A percentile compares a stretch with the other conserved stretches of the same genome.
Conservation (phyloP, 1,140 invertebrate genomes). For the Cherax quadricarinatus region DNA sequence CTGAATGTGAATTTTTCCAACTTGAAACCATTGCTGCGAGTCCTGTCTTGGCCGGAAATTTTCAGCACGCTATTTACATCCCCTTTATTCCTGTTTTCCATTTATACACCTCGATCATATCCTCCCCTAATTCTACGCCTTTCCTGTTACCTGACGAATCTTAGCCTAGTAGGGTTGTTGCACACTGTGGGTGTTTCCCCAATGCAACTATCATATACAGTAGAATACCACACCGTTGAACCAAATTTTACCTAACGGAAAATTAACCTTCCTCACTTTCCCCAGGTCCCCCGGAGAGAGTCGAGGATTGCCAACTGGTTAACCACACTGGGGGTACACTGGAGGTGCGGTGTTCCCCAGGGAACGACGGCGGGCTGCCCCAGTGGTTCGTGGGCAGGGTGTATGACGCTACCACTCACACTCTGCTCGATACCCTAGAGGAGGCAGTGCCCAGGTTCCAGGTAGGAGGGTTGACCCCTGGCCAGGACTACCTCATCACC, state of each 20-base stretch:
- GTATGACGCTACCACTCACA: conserved; percentile 10
- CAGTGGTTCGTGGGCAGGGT: conserved; percentile 33
- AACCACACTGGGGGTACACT: conserved; percentile 29
- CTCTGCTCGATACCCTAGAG: conserved; percentile 14
- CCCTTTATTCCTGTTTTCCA: too few species aligned
- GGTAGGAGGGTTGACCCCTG: conserved; percentile 25
- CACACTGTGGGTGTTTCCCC: too few species aligned
- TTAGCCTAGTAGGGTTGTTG: too few species aligned
- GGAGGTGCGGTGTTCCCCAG: conserved; percentile 26
- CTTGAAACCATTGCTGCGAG: too few species aligned
- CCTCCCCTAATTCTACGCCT: too few species aligned
- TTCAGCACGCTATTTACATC: too few species aligned
- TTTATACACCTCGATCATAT: too few species aligned
- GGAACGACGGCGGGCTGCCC: not conserved
- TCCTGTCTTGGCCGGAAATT: too few species aligned
- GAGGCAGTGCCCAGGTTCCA: conserved; percentile 19
- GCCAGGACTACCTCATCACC: conserved; percentile 31
- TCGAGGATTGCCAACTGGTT: conserved; percentile 25
- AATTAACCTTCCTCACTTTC: not conserved
- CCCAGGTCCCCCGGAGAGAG: conserved; percentile 8
- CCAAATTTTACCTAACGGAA: not conserved
- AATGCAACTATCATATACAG: too few species aligned
- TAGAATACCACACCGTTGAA: too few species aligned
- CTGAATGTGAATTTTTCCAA: too few species aligned
- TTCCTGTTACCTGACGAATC: too few species aligned